Conservation (phyloP, 2,888 invertebrate species). For the Agriopis marginaria region DNA sequence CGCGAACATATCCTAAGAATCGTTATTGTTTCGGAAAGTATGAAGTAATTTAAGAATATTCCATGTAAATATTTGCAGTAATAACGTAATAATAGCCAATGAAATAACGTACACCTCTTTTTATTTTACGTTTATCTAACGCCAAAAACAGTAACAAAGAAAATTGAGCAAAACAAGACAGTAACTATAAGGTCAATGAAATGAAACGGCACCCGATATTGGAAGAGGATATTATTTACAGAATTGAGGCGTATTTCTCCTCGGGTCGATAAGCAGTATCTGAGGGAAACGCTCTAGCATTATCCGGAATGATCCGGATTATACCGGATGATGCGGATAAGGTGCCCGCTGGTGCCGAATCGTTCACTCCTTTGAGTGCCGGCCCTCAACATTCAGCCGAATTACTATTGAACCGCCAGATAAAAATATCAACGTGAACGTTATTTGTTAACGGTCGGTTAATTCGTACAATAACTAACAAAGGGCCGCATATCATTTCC, state of each 20-base stretch:
- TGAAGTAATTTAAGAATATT: too few species aligned
- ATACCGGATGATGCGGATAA: constrained; percentile 76
- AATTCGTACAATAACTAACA: background rate
- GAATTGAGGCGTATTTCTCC: constrained; percentile 52
- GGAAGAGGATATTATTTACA: constrained; percentile 59
- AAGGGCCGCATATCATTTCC: constrained; percentile 11
- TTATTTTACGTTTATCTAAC: constrained; percentile 13
- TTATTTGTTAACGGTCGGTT: background rate
- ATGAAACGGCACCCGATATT: constrained; percentile 47
- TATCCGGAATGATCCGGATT: constrained; percentile 79
- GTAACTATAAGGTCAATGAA: constrained; percentile 34
- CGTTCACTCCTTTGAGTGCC: constrained; percentile 59
- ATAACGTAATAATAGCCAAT: background rate
- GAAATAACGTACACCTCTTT: background rate
- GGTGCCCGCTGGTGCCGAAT: constrained; percentile 60
- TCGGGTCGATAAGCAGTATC: constrained; percentile 61
- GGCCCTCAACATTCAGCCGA: constrained; percentile 54
- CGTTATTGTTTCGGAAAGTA: too few species aligned
- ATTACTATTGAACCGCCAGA: constrained; percentile 51
- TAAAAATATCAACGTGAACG: constrained; percentile 34
- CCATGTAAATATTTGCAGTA: background rate
- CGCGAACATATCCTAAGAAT: too few species aligned
- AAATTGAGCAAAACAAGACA: constrained; percentile 24
- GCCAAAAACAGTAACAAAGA: constrained; percentile 8
- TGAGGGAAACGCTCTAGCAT: constrained; percentile 63